Evolutionary conservation across 2,797 vertebrate genomes (phyloP).

Genomic region (Rallus crepitans): DNA sequence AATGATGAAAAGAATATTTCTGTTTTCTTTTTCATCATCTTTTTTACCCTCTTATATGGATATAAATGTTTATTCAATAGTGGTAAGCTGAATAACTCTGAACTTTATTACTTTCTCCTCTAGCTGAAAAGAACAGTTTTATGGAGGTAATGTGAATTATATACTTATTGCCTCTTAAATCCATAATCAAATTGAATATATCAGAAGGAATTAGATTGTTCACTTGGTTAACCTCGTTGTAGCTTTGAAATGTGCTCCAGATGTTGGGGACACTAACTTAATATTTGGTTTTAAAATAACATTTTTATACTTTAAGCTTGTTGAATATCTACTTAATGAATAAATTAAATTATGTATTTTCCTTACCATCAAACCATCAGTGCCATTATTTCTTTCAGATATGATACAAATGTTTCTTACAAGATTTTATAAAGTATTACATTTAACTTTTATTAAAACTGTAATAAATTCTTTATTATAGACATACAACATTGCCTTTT

Average conservation of each 20-base stretch:
- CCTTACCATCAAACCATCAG: not conserved
- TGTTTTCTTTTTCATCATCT: not conserved
- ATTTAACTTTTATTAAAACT: not conserved
- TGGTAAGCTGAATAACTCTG: not conserved
- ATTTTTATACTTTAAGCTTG: not conserved
- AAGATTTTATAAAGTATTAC: not conserved
- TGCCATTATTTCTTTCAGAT: not conserved
- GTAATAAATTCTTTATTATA: not conserved
- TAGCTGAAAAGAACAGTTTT: not conserved
- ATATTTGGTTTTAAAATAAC: slow-evolving; percentile 18
- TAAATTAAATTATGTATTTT: not conserved
- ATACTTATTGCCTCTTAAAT: slow-evolving; percentile 19
- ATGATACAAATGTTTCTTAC: not conserved
- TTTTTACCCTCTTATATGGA: not conserved
- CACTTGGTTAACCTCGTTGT: not conserved
- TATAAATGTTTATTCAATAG: not conserved
- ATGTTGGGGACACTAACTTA: not conserved
- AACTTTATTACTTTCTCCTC: not conserved
- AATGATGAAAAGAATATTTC: not conserved
- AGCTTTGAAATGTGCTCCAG: not conserved
- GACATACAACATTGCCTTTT: not conserved
- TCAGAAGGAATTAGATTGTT: not conserved
- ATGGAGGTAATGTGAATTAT: not conserved
- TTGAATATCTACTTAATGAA: not conserved
- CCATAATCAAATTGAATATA: not conserved